These are phyloP conservation scores for Strigops habroptila DNA, from an alignment of 2,113 vertebrate genomes.

Conservation along the genomic window DNA sequence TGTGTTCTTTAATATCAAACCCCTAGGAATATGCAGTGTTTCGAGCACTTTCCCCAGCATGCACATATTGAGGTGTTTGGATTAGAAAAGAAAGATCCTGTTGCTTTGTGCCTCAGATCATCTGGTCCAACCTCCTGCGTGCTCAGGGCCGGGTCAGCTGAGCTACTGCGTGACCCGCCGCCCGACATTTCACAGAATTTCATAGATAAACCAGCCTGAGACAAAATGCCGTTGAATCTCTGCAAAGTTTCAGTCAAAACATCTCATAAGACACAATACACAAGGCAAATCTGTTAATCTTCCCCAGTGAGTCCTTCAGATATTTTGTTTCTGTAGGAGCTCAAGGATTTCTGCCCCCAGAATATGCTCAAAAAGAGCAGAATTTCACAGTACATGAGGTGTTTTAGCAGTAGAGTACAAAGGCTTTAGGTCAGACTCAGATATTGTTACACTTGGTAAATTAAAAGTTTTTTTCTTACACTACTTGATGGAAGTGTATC, in stretches of 20 bases:
- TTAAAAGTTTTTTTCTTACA: background rate
- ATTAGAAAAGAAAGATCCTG: background rate
- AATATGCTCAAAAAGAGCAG: background rate
- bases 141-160: background rate
- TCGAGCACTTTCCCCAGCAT: background rate
- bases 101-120: background rate
- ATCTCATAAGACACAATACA: background rate
- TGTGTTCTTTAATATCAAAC: background rate
- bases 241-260: background rate
- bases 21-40: rapidly evolving
- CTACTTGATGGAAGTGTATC: background rate
- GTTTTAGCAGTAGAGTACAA: background rate
- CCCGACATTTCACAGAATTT: background rate
- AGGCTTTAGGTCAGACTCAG: background rate
- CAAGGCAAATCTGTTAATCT: background rate
- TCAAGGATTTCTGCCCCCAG: background rate
- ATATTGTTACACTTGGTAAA: background rate
- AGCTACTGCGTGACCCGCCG: background rate
- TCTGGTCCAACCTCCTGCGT: background rate
- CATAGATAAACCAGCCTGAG: rapidly evolving
- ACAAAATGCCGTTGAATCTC: background rate
- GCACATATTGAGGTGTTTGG: background rate
- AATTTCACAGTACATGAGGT: background rate
- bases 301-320: background rate
- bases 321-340: background rate